Evolutionary conservation across 2,113 vertebrate genomes (phyloP), one percentile per base, ranked within the genome.

Genomic region (Alethe castanea): DNA sequence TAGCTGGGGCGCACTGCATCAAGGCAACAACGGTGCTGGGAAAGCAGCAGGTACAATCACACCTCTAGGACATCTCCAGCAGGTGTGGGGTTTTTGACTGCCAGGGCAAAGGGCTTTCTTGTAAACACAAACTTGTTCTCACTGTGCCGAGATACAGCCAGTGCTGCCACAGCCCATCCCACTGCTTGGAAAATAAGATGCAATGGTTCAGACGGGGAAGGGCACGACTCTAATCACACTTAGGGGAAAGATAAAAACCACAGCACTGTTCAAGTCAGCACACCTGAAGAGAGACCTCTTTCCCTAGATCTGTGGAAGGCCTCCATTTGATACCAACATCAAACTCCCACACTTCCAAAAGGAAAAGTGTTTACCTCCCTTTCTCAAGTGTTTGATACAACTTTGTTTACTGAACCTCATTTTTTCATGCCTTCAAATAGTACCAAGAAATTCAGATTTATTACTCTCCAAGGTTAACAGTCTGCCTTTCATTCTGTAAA

Each of bases 1-100:
- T 99, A 99, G 96, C 99, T 99, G 97, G 72, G n/a, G 67, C 1
- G 19, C 17, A 36, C 26, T 11, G 26, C 2, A 48, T 98, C 95
- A 98, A 98, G 97, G 95, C 95, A 97, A 96, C 47, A 86, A 78
- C 3, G 0, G 47, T 11, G 2, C 45, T 81, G 50, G 45, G 44
- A 86, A 70, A 35, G 22, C 31, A 69, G 60, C 38, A 42, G 7
- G 1, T 18, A 50, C 35, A 25, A 7, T 8, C 22, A 42, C 26
- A 57, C 14, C 45, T 50, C 9, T 5, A 52, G 53, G 33, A 48
- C 57, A 82, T 2, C 81, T 35, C 72, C 28, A 71, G 36, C 28
- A 24, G 35, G 19, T 18, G 57, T 44, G 44, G 38, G 47, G 23
- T 25, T 70, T 53, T 38, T 64, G 54, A 81, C 36, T n/a, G 20